Evolutionary conservation across 2,113 vertebrate species (phyloP).

Genomic region (Anser cygnoides): DNA sequence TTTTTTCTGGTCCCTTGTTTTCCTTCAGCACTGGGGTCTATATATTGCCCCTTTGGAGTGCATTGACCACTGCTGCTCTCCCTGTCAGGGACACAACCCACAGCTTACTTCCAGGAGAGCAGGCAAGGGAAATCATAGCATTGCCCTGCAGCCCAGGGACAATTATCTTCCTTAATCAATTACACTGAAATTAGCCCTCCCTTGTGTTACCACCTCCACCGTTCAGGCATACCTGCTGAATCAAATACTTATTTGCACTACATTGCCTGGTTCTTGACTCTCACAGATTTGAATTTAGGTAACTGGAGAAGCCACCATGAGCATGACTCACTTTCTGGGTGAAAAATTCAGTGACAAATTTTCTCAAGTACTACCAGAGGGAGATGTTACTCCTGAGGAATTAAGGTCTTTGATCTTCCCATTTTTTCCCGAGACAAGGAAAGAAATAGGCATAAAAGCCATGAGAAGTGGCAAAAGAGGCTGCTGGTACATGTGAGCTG

Average conservation of each 20-base stretch:
- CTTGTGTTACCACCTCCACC: background rate
- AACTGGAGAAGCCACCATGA: background rate
- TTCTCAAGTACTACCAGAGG: background rate
- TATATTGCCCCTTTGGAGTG: background rate
- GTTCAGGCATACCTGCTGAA: background rate
- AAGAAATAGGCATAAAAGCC: background rate
- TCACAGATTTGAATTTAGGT: background rate
- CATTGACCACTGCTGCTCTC: background rate
- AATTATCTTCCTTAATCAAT: background rate
- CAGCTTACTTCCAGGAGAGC: background rate
- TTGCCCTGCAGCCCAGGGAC: background rate
- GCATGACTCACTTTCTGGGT: background rate
- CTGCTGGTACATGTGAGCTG: background rate
- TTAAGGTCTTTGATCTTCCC: background rate
- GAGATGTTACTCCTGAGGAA: accelerated
- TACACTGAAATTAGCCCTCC: background rate
- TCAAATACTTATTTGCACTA: background rate
- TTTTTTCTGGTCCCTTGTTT: background rate
- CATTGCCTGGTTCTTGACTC: background rate
- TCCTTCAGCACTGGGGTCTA: background rate
- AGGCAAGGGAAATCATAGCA: background rate
- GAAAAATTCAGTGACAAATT: background rate
- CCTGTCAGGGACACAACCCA: background rate
- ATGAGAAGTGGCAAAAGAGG: background rate
- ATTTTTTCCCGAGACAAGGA: background rate